Conservation (phyloP, 1,140 invertebrate genomes). For the Musca domestica region DNA sequence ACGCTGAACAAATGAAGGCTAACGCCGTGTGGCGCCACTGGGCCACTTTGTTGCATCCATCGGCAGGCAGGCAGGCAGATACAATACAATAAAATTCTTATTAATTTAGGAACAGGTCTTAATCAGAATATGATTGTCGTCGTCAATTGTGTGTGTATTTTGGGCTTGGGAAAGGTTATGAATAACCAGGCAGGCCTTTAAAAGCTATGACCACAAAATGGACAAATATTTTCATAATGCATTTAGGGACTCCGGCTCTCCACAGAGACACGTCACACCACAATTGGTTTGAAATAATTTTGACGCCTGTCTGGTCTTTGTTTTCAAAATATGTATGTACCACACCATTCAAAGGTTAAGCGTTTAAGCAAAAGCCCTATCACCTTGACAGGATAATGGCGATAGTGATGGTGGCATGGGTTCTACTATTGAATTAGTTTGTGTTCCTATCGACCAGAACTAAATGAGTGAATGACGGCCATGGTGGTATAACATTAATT, state of each 20-base stretch:
- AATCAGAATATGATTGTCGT: not conserved
- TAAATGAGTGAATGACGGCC: too few relatives aligned
- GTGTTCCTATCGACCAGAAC: too few relatives aligned
- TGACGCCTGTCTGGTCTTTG: conserved; percentile 16
- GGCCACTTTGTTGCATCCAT: too few relatives aligned
- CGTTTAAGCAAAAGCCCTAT: not conserved
- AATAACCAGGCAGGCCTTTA: not conserved
- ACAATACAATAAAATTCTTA: conserved; percentile 11
- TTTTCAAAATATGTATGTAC: not conserved
- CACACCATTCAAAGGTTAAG: not conserved
- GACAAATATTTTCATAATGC: conserved; percentile 9
- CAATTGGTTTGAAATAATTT: conserved; percentile 10
- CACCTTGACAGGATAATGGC: conserved; percentile 15
- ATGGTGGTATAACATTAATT: too few relatives aligned
- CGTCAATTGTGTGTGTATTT: too few relatives aligned
- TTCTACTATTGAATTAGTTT: too few relatives aligned
- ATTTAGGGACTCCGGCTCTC: not conserved
- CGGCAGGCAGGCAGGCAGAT: not conserved
- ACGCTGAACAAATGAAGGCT: too few relatives aligned
- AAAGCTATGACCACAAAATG: conserved; percentile 13
- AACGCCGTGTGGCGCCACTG: too few relatives aligned
- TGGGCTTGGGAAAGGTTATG: too few relatives aligned
- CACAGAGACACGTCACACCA: not conserved
- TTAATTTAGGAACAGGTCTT: conserved; percentile 15
- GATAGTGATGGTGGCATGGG: conserved; percentile 8